Evolutionary conservation across 2,113 vertebrate species (phyloP), one percentile per base, ranked within the genome.

Genomic region (Amblyopsis rosae): DNA sequence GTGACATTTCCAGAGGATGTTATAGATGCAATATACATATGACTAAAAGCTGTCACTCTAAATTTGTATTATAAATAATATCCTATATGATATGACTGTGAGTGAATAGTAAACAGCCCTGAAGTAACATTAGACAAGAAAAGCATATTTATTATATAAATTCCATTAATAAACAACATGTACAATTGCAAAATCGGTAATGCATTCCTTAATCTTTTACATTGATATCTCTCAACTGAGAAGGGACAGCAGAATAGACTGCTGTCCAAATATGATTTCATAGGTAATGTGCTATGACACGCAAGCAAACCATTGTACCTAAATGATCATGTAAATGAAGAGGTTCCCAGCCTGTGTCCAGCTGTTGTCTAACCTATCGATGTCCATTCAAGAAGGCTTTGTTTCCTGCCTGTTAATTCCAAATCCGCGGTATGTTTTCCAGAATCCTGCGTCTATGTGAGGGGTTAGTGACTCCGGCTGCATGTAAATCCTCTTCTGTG

Each of bases 401-500:
- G 50, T 1, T 15, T 73, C 32, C 47, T 51, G 11, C 32, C 1
- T 9, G 57, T 93, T 77, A 94, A 80, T 91, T 92, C 91, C 88
- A 92, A 78, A 90, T 88, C 66, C 87, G 78, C 0, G 87, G 81
- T 6, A 93, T 84, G 70, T 90, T 91, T 62, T 92, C 82, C 0
- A 89, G 84, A 72, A 90, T 75, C 75, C 85, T 87, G 68, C 75
- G 75, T 35, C 89, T 80, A 49, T 88, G 91, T 48, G 85, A 86
- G 1, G 80, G 85, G 69, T 90, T 94, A 1, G 63, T 85, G 41
- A 91, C 82, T 46, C 90, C 83, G 0, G 93, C 82, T 3, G 87
- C 91, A 2, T 58, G 69, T 35, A 90, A 76, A 58, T 94, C 92
- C 60, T 92, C 91, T 61, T 94, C 93, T 9, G 92, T 93, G 72